A percentile compares a stretch with the other conserved stretches of the same genome.
Conservation (phyloP, 2,888 invertebrate genomes). For the Acanthosepion lycidas region DNA sequence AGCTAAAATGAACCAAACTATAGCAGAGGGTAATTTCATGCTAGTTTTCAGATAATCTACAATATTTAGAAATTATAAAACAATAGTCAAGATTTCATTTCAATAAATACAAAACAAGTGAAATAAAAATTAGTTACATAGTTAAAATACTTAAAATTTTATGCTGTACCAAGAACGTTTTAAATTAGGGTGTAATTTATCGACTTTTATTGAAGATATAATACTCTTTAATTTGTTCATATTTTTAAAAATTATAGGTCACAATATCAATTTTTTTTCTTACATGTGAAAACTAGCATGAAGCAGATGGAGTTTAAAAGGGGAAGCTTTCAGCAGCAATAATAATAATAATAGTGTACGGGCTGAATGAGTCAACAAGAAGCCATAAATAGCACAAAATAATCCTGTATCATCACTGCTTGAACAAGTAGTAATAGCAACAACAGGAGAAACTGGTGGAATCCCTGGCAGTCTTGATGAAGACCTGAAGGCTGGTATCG, state of each 20-base stretch:
- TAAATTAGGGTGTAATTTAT: too few relatives aligned
- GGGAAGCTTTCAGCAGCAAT: not conserved
- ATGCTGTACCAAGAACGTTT: too few relatives aligned
- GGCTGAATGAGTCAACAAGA: constrained; percentile 44
- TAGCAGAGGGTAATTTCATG: not conserved
- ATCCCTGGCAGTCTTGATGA: not conserved
- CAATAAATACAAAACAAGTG: too few relatives aligned
- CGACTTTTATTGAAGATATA: not conserved
- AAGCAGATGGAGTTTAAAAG: not conserved
- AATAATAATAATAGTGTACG: not conserved
- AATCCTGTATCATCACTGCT: constrained; percentile 41
- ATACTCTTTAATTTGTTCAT: too few relatives aligned
- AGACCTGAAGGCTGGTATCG: not conserved
- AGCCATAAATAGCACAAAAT: not conserved
- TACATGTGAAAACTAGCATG: not conserved
- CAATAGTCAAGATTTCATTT: too few relatives aligned
- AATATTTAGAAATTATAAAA: too few relatives aligned
- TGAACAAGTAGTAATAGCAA: not conserved
- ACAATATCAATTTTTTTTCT: too few relatives aligned
- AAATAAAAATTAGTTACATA: too few relatives aligned
- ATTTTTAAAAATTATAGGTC: too few relatives aligned
- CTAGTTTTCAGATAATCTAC: not conserved
- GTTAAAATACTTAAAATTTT: too few relatives aligned
- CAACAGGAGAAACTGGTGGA: not conserved
- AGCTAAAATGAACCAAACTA: not conserved